Percentiles rank a stretch among this genome's conserved stretches.
Evolutionary conservation across 2,113 vertebrate species (phyloP).

Genomic region (Prinia subflava): DNA sequence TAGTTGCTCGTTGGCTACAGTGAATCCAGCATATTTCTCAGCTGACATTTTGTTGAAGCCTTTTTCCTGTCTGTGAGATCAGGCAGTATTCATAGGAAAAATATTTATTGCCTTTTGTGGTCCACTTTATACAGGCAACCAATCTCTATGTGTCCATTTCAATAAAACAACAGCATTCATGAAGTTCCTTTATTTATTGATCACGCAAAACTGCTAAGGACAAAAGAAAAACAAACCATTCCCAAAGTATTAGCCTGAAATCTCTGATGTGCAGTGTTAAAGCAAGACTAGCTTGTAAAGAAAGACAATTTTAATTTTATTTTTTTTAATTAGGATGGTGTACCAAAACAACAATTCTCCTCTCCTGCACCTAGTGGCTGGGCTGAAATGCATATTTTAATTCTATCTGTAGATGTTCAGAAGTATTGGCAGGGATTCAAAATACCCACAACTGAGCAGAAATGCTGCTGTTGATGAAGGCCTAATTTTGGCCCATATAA

Average conservation of each 20-base stretch:
- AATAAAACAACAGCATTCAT: conserved; percentile 4
- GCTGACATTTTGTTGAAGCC: background rate
- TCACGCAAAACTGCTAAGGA: background rate
- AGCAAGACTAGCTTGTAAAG: background rate
- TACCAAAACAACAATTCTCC: background rate
- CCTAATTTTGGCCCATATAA: background rate
- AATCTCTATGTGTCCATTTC: background rate
- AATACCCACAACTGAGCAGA: background rate
- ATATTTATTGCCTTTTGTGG: background rate
- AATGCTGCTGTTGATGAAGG: background rate
- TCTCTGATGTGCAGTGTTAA: background rate
- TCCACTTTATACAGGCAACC: background rate
- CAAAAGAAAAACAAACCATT: background rate
- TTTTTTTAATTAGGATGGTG: background rate
- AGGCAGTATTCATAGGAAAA: background rate
- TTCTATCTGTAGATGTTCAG: background rate
- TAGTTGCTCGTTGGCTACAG: background rate
- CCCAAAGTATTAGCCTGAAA: background rate
- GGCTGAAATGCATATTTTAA: background rate
- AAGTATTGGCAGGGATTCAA: background rate
- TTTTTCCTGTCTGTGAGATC: background rate
- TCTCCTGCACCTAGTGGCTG: background rate
- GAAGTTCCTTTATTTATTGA: background rate
- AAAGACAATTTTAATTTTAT: background rate
- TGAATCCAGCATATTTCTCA: background rate